Conservation (phyloP, 1,140 invertebrate species). For the Drosophila tropicalis region DNA sequence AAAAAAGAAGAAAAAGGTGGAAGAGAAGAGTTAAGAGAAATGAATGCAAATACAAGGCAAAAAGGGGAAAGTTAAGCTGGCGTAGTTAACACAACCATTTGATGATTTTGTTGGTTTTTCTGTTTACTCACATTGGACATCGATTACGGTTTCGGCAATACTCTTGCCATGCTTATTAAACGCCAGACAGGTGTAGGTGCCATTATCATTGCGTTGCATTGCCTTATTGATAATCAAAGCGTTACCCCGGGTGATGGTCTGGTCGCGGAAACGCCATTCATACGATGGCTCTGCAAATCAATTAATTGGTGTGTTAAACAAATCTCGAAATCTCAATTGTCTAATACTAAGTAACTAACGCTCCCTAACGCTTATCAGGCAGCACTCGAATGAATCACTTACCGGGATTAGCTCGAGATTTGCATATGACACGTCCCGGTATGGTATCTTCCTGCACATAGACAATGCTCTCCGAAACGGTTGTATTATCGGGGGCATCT, state of each 20-base stretch:
- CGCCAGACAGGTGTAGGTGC: constrained; percentile 69
- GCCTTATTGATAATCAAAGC: constrained; percentile 74
- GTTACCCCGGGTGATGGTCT: constrained; percentile 66
- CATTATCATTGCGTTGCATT: constrained; percentile 69
- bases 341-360: too few relatives aligned
- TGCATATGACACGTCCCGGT: constrained; percentile 90
- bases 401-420: constrained; percentile 89
- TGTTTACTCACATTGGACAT: constrained; percentile 77
- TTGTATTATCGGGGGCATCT: constrained; percentile 95
- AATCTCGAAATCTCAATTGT: constrained; percentile 12
- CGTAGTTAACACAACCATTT: too few relatives aligned
- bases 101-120: neutral
- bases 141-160: constrained; percentile 65
- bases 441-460: constrained; percentile 91
- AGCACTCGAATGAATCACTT: constrained; percentile 42
- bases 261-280: constrained; percentile 76
- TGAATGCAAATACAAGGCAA: too few relatives aligned
- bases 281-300: constrained; percentile 66
- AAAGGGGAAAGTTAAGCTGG: too few relatives aligned
- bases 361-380: too few relatives aligned
- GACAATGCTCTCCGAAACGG: constrained; percentile 88
- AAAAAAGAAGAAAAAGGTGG: neutral
- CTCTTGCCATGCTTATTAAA: constrained; percentile 75
- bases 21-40: neutral
- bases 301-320: neutral